Evolutionary conservation across 2,888 invertebrate genomes (phyloP), one percentile per base, ranked within the genome.

Genomic region (Heliconius ethilla): DNA sequence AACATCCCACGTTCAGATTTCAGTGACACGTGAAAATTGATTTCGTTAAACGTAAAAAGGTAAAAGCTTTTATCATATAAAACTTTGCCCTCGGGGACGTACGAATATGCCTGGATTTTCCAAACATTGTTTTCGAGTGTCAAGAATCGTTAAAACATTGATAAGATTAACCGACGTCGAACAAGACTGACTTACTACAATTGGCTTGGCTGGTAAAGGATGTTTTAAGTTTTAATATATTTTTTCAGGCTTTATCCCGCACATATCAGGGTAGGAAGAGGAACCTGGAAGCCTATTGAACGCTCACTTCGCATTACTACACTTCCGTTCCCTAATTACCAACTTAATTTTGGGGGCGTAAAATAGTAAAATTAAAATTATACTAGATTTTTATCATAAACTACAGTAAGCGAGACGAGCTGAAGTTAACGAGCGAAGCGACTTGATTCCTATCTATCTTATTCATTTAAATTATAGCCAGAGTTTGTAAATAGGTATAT

Each of bases 41-140:
- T 22, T 63, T 62, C 11, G 45, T 74, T 74, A 45, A 6, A 59
- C 25, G 18, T 25, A 25, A 63, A 74, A 40, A 74, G 27, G 18
- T 62, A 74, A 74, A 45, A 74, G 63, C 74, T 74, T 74, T 74
- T 45, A 74, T 63, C 40, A 45, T 40, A 59, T 22, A 73, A 73
- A 40, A 74, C 45, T 63, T 40, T 6, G 27, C 27, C 62, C 63
- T 74, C 45, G 25, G 73, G 59, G 37, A 40, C 27, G 73, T 40
- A 40, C 67, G 13, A 37, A 25, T 74, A 10, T 11, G 63, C 37
- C 33, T 37, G 72, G 59, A 72, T 72, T 37, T 63, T 74, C 22
- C 62, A 62, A 74, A 74, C 22, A 63, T 74, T 74, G 62, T 74
- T 55, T 74, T 11, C 11, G 27, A 63, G 13, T 74, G 74, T 74